Evolutionary conservation across 2,113 vertebrate species (phyloP), one percentile per base, ranked within the genome.

Genomic region (Gnathonemus echidnorhynchus): DNA sequence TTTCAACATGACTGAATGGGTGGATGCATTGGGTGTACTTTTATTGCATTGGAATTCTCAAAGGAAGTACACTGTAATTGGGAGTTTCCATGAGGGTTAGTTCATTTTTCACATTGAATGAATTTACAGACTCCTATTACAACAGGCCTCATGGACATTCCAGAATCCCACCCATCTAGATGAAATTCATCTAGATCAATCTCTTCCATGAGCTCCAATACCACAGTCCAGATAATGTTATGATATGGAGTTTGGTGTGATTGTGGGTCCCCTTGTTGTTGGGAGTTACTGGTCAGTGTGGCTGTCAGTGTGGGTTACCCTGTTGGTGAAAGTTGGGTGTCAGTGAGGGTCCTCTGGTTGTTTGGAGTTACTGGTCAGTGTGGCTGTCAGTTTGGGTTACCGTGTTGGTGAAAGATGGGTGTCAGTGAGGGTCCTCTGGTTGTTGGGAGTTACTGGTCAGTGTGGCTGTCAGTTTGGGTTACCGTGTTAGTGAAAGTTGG

Each of bases 261-360:
- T 3, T 31, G 58, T 27, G 58, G 56, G 56, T n/a, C 7, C 6
- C 24, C 58, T n/a, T n/a, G 58, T n/a, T 62, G 7, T 80, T 80
- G 35, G 31, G 74, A 42, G 11, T 80, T 80, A 80, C 74, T 0
- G 35, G 74, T 3, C 6, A 80, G 31, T 39, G 74, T 80, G 27
- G 31, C 70, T 5, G 3, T 17, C 35, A 7, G 70, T 31, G 13
- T 31, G 74, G 15, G 88, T 96, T 96, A 99, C 98, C 98, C 0
- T 39, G 39, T 39, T 39, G 39, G 39, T 39, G 39, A 3, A 3
- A 49, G 0, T 13, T 49, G 48, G 48, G 10, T 49, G 48, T 49
- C 1, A 49, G 10, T 3, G 13, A 1, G 74, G 80, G 35, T 7
- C 5, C 19, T 1, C 42, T 21, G 0, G 42, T 24, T 42, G 15